phyloP scores from a whole-genome alignment of 2,797 vertebrate species.

The Myripristis murdjan region DNA sequence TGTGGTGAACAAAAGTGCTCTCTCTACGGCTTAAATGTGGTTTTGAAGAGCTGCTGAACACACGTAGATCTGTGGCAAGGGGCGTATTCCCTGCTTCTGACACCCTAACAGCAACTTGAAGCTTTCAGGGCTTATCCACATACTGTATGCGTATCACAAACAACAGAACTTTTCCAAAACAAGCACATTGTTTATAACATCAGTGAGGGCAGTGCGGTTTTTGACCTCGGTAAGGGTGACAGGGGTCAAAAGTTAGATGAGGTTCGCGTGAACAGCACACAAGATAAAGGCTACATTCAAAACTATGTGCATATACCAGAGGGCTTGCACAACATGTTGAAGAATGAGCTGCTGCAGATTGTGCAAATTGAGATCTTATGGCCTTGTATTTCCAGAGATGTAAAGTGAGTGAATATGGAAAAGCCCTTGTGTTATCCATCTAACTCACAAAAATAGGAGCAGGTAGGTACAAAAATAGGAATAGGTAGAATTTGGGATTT shows the following conservation, averaged over 20 bases:
- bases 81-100: constrained; percentile 61
- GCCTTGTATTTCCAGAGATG: background rate
- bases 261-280: constrained; percentile 34
- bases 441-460: background rate
- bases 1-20: constrained; percentile 68
- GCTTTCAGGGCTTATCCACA: constrained; percentile 38
- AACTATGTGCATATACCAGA: background rate
- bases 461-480: too few relatives aligned
- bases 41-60: constrained; percentile 68
- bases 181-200: constrained; percentile 1
- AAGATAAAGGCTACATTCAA: background rate
- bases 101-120: constrained; percentile 60
- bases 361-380: background rate
- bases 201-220: constrained; percentile 10
- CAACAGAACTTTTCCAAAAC: constrained; percentile 38
- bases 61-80: constrained; percentile 61
- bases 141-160: constrained; percentile 33
- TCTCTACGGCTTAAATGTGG: constrained; percentile 71
- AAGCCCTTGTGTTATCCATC: background rate
- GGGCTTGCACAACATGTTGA: background rate
- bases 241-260: constrained; percentile 41
- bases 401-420: background rate
- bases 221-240: constrained; percentile 25
- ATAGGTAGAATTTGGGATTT: background rate
- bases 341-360: background rate